These are phyloP conservation scores for Cartodere bifasciata DNA, from an alignment of 2,888 invertebrate genomes.

Conservation along the genomic window DNA sequence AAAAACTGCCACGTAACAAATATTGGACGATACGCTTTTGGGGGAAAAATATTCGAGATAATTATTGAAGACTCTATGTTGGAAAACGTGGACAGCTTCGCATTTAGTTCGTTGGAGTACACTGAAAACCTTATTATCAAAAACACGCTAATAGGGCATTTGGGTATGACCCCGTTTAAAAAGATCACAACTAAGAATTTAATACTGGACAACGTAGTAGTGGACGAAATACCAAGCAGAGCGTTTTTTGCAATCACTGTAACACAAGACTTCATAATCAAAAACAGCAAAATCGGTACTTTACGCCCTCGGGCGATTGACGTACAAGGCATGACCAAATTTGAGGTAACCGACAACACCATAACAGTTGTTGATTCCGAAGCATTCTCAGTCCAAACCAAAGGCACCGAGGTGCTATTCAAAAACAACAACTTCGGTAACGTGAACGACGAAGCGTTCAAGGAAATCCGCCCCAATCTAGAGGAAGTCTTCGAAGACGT, in stretches of 20 bases:
- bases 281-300: constrained; percentile 48
- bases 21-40: constrained; percentile 46
- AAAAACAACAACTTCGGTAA: constrained; percentile 49
- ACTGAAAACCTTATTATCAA: constrained; percentile 47
- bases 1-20: constrained; percentile 33
- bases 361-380: constrained; percentile 50
- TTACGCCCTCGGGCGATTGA: constrained; percentile 60
- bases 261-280: constrained; percentile 49
- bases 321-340: constrained; percentile 46
- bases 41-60: constrained; percentile 59
- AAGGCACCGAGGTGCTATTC: constrained; percentile 47
- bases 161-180: constrained; percentile 65
- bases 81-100: constrained; percentile 52
- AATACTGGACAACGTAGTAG: constrained; percentile 46
- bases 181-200: constrained; percentile 60
- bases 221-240: constrained; percentile 52
- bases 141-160: constrained; percentile 44
- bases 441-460: constrained; percentile 48
- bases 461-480: constrained; percentile 41
- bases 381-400: constrained; percentile 47
- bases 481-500: constrained; percentile 35
- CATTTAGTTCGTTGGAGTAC: constrained; percentile 53
- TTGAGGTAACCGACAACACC: constrained; percentile 46
- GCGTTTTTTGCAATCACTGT: constrained; percentile 64
- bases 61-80: constrained; percentile 49